phyloP scores from a whole-genome alignment of 2,888 invertebrate species.

The Cosmopolites sordidus region DNA sequence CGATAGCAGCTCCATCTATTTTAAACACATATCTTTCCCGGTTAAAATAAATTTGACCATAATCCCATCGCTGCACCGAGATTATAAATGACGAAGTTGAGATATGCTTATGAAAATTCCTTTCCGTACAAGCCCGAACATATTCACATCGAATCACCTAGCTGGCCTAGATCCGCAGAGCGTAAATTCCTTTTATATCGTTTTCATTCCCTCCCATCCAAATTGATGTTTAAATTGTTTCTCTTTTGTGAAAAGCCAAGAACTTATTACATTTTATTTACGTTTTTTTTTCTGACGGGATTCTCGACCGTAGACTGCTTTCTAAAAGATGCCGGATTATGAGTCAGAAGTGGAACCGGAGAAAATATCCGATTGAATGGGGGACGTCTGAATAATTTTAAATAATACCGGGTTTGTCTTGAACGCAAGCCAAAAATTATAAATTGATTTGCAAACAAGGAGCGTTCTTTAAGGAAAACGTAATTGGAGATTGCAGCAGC shows the following conservation, averaged over 20 bases:
- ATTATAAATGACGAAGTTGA: slow-evolving; percentile 4
- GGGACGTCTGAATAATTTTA: slow-evolving; percentile 26
- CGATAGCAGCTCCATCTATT: not conserved
- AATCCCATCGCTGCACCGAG: slow-evolving; percentile 2
- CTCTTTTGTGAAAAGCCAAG: slow-evolving; percentile 12
- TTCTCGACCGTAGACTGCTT: too few relatives aligned
- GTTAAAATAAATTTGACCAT: slow-evolving; percentile 3
- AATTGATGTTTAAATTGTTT: slow-evolving; percentile 18
- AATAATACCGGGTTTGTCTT: slow-evolving; percentile 20
- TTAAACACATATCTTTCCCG: not conserved
- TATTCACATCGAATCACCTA: slow-evolving; percentile 13
- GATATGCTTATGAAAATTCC: slow-evolving; percentile 12
- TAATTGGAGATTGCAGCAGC: not conserved
- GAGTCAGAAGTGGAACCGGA: slow-evolving; percentile 17
- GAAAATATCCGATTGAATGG: slow-evolving; percentile 22
- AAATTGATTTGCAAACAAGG: slow-evolving; percentile 13
- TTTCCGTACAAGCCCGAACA: slow-evolving; percentile 1
- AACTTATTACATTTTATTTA: slow-evolving; percentile 25
- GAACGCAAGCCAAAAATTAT: slow-evolving; percentile 20
- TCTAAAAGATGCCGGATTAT: slow-evolving; percentile 16
- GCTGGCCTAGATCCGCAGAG: slow-evolving; percentile 11
- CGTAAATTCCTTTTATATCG: slow-evolving; percentile 11
- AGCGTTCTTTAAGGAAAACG: not conserved
- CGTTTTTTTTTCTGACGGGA: slow-evolving; percentile 15
- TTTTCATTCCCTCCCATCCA: slow-evolving; percentile 2